Evolutionary conservation across 2,797 vertebrate species (phyloP).

Genomic region (Columba guinea): DNA sequence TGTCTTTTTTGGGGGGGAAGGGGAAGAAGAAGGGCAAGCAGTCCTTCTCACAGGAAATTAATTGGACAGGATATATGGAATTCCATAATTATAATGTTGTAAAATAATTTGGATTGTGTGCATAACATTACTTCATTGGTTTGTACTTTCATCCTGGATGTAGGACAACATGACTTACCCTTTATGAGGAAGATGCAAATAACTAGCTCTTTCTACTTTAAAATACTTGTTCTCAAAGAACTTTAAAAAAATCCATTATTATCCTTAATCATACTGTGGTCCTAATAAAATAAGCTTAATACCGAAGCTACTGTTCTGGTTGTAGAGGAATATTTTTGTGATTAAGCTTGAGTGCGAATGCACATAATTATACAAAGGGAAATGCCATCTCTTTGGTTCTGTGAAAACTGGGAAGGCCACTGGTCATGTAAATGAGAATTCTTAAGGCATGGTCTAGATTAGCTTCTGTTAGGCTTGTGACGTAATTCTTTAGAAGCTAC

Average conservation of each 20-base stretch:
- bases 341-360: neutral
- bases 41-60: neutral
- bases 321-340: neutral
- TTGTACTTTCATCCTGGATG: neutral
- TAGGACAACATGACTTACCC: neutral
- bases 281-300: neutral
- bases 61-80: neutral
- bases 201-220: neutral
- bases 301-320: neutral
- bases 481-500: neutral
- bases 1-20: neutral
- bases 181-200: neutral
- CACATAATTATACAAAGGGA: neutral
- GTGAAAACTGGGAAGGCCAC: neutral
- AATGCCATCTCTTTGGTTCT: neutral
- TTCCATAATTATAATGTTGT: neutral
- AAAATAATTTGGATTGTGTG: neutral
- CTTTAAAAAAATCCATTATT: neutral
- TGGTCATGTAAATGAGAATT: neutral
- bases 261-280: neutral
- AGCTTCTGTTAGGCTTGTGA: neutral
- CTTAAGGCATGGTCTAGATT: neutral
- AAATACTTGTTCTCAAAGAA: neutral
- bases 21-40: too few relatives aligned
- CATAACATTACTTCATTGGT: neutral